These are phyloP conservation scores for Aplidium turbinatum DNA, from an alignment of 23 tunicate species.

Conservation along the genomic window DNA sequence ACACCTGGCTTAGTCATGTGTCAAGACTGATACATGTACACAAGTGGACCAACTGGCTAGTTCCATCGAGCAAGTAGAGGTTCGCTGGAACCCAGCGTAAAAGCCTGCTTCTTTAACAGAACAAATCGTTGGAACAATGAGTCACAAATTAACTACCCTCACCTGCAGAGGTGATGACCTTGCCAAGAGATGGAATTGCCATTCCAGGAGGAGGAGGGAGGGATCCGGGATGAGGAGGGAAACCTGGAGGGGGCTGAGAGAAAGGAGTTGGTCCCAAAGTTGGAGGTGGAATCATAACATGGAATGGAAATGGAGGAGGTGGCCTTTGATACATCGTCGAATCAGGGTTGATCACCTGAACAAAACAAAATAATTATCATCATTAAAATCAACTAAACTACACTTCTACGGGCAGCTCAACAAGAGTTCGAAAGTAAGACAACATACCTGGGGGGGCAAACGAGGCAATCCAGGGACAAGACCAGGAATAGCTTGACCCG, in stretches of 20 bases:
- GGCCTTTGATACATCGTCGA: slow-evolving; percentile 36
- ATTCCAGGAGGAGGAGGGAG: slow-evolving; percentile 32
- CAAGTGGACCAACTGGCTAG: too few relatives aligned
- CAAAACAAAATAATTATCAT: background rate
- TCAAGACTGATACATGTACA: too few relatives aligned
- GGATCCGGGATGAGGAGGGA: slow-evolving; percentile 49
- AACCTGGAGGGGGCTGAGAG: slow-evolving; percentile 67
- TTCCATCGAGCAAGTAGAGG: too few relatives aligned
- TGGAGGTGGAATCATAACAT: slow-evolving; percentile 33
- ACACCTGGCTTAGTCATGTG: too few relatives aligned
- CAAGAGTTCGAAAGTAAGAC: background rate
- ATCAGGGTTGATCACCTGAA: slow-evolving; percentile 31
- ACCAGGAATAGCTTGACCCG: slow-evolving; percentile 16
- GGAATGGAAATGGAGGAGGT: slow-evolving; percentile 63
- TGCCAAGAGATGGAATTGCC: slow-evolving; percentile 31
- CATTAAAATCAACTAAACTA: too few relatives aligned
- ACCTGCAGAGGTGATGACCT: background rate
- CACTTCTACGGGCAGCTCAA: too few relatives aligned
- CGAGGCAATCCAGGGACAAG: slow-evolving; percentile 24
- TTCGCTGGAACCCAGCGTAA: too few relatives aligned
- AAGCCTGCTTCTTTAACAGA: too few relatives aligned
- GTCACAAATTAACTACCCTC: background rate
- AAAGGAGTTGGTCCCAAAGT: slow-evolving; percentile 17
- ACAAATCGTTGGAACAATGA: too few relatives aligned
- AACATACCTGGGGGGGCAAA: slow-evolving; percentile 24